A percentile compares a stretch with the other conserved stretches of the same genome.
Evolutionary conservation across 1,140 invertebrate genomes (phyloP).

Genomic region (Drosophila leontia): DNA sequence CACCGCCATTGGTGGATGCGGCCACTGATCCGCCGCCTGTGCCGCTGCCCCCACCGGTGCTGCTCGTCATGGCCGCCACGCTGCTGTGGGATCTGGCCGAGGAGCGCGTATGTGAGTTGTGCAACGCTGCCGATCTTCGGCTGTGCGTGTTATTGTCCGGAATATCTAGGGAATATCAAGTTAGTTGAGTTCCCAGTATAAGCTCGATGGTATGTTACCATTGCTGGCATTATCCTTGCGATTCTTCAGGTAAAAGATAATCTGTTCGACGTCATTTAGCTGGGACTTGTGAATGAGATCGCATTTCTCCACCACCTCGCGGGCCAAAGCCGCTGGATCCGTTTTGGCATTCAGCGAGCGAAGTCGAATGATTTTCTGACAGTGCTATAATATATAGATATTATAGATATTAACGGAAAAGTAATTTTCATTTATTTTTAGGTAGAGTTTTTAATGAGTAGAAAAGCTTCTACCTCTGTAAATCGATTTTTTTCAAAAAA

Average conservation of each 20-base stretch:
- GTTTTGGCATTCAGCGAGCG: constrained; percentile 93
- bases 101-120: constrained; percentile 61
- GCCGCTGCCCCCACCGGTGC: constrained; percentile 13
- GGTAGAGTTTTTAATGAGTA: too few species aligned
- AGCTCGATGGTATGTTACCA: constrained; percentile 33
- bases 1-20: constrained; percentile 21
- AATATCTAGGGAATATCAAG: constrained; percentile 50
- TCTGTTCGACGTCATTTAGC: constrained; percentile 94
- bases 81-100: constrained; percentile 61
- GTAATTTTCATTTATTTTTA: too few species aligned
- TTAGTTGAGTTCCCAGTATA: background rate
- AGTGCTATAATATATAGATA: constrained; percentile 86
- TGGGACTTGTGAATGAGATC: constrained; percentile 94
- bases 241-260: constrained; percentile 96
- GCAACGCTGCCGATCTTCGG: constrained; percentile 60
- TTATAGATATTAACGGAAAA: too few species aligned
- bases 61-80: constrained; percentile 48
- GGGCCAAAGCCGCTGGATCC: constrained; percentile 92
- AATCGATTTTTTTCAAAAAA: too few species aligned
- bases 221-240: constrained; percentile 87
- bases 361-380: constrained; percentile 93
- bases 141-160: constrained; percentile 75
- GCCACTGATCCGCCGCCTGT: constrained; percentile 20
- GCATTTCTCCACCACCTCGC: constrained; percentile 95
- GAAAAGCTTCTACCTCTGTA: too few species aligned